Percentiles rank a stretch among this genome's conserved stretches.
Conservation (phyloP, 2,113 vertebrate species). For the Bothrops jararaca region DNA sequence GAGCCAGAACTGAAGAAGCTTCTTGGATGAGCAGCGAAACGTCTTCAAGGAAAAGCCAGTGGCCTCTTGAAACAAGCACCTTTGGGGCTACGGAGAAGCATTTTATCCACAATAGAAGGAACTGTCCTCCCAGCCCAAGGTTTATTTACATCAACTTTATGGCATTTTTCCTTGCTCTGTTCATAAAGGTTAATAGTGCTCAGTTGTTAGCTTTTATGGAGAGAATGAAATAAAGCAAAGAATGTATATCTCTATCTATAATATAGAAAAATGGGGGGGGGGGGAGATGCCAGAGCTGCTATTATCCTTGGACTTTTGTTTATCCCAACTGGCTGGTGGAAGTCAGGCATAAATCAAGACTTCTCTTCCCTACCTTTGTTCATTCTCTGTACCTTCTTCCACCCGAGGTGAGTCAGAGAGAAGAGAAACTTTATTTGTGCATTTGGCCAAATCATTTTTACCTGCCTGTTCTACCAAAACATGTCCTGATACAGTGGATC, state of each 20-base stretch:
- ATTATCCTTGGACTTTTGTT: not conserved
- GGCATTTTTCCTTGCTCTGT: not conserved
- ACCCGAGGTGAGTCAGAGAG: not conserved
- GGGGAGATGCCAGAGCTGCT: conserved; percentile 13
- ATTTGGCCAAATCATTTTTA: not conserved
- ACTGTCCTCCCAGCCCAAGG: not conserved
- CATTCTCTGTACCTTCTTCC: not conserved
- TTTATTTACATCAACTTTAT: not conserved
- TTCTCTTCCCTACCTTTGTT: not conserved
- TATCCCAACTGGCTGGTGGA: not conserved
- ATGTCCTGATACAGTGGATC: not conserved
- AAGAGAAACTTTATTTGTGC: not conserved
- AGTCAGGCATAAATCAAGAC: conserved; percentile 27
- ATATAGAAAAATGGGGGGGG: conserved; percentile 25
- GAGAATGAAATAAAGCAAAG: conserved; percentile 16
- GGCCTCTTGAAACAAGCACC: not conserved
- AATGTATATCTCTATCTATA: not conserved
- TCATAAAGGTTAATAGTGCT: not conserved
- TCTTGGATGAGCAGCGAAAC: no score
- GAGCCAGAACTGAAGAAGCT: no score
- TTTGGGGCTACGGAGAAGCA: not conserved
- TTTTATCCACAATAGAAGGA: fast-evolving
- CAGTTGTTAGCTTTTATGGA: conserved; percentile 18
- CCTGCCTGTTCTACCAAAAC: not conserved
- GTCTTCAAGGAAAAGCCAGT: no score